A percentile compares a stretch with the other conserved stretches of the same genome.
These are phyloP conservation scores for Pseudomyrmex sp. DNA, from an alignment of 1,140 invertebrate genomes.

Conservation along the genomic window DNA sequence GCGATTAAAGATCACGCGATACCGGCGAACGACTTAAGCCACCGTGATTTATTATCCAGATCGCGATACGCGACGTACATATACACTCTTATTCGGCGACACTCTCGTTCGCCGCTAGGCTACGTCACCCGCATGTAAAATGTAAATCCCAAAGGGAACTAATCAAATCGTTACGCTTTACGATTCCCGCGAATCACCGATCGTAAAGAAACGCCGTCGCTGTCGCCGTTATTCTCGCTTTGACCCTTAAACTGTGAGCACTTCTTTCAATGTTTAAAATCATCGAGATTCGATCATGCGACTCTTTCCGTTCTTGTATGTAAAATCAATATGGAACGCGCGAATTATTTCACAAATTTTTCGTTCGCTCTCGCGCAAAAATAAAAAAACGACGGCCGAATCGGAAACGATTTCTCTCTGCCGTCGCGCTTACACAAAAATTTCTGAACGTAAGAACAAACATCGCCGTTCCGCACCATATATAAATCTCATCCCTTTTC, in stretches of 20 bases:
- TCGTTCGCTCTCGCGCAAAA: neutral
- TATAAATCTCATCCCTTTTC: slow-evolving; percentile 1
- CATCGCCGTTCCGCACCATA: neutral
- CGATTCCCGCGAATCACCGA: slow-evolving; percentile 27
- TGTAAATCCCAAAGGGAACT: slow-evolving; percentile 52
- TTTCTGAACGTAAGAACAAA: slow-evolving; percentile 7
- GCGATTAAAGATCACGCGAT: slow-evolving; percentile 47
- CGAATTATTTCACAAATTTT: slow-evolving; percentile 31
- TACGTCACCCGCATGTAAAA: slow-evolving; percentile 35
- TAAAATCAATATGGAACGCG: slow-evolving; percentile 37
- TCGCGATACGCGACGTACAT: slow-evolving; percentile 7
- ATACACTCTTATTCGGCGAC: too few relatives aligned
- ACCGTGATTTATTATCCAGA: slow-evolving; percentile 51
- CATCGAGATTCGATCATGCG: slow-evolving; percentile 46
- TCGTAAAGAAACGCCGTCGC: slow-evolving; percentile 49
- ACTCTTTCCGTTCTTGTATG: neutral
- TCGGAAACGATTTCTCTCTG: slow-evolving; percentile 19
- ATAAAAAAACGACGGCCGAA: neutral
- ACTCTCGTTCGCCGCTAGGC: neutral
- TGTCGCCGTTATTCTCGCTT: slow-evolving; percentile 31
- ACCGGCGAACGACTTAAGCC: slow-evolving; percentile 37
- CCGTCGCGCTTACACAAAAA: slow-evolving; percentile 10
- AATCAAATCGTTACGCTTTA: slow-evolving; percentile 59
- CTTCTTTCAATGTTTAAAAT: slow-evolving; percentile 52
- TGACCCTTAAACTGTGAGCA: slow-evolving; percentile 27